A percentile compares a stretch with the other conserved stretches of the same genome.
Conservation (phyloP, 2,888 invertebrate genomes). For the Acholoe squamosa region DNA sequence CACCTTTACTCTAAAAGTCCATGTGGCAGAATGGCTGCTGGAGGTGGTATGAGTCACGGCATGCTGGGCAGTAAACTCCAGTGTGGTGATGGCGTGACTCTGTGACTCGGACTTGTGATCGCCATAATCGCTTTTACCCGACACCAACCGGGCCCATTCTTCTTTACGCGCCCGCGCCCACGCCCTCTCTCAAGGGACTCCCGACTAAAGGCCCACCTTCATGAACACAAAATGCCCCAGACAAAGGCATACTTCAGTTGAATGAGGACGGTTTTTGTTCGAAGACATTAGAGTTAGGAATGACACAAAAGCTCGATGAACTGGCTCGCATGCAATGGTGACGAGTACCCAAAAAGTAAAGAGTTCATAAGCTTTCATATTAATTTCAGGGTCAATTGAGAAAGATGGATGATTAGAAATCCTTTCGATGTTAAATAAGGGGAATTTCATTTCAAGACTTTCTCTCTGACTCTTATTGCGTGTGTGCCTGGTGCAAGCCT, state of each 20-base stretch:
- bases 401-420: not conserved
- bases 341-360: too few relatives aligned
- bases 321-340: not conserved
- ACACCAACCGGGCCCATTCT: not conserved
- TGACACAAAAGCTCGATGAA: not conserved
- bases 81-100: not conserved
- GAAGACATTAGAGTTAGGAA: not conserved
- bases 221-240: not conserved
- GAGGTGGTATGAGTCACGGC: too few relatives aligned
- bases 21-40: too few relatives aligned
- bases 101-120: not conserved
- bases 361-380: too few relatives aligned
- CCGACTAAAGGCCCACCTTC: not conserved
- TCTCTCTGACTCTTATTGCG: too few relatives aligned
- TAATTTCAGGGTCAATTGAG: constrained; percentile 7
- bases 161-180: not conserved
- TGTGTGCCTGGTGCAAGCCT: too few relatives aligned
- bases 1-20: too few relatives aligned
- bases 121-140: constrained; percentile 21
- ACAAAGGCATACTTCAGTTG: not conserved
- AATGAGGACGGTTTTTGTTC: not conserved
- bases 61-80: too few relatives aligned
- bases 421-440: not conserved
- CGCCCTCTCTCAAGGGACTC: not conserved
- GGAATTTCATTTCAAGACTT: not conserved